Evolutionary conservation across 2,797 vertebrate genomes (phyloP), one percentile per base, ranked within the genome.

Genomic region (Enteromius treurensis): DNA sequence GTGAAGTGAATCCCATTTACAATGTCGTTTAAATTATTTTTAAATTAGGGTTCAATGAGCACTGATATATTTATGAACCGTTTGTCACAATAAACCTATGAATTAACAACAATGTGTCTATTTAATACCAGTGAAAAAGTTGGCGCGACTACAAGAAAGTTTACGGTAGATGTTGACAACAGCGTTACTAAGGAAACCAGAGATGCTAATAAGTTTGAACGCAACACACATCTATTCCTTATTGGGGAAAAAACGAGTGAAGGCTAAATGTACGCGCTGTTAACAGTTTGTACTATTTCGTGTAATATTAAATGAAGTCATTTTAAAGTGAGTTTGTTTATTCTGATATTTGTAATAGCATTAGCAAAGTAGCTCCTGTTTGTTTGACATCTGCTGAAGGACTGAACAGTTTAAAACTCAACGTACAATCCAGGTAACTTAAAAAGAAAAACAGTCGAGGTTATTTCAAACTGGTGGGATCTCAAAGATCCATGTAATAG

Each of bases 151-250:
- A 82, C 0, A 37, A 7, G 0, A 29, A 0, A 3, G 9, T 71
- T 83, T 91, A 88, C 86, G 88, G 88, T 82, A 86, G 13, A 26
- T 60, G 32, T 77, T 83, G 29, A 2, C 17, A 26, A 86, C 86
- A 60, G 88, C 82, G 91, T 93, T 90, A 69, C 84, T 83, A 85
- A 81, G 89, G 73, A 88, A 88, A 91, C 89, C 0, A 3, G 62
- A 19, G 13, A 74, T 13, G 51, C n/a, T 47, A 71, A 42, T 23
- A 58, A 60, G 37, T 7, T 0, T 3, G 87, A 88, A 84, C 42
- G 26, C 37, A 10, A 76, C 45, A 15, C 67, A 1, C 49, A 13
- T n/a, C 2, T 45, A 60, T 8, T 51, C 9, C 8, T 1, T 53
- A 10, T 23, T 9, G 34, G 68, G 34, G 68, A 82, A 42, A 55